A percentile compares a stretch with the other conserved stretches of the same genome.
These are phyloP conservation scores for Daubentonia madagascariensis DNA, from an alignment of 2,113 vertebrate genomes.

Conservation along the genomic window DNA sequence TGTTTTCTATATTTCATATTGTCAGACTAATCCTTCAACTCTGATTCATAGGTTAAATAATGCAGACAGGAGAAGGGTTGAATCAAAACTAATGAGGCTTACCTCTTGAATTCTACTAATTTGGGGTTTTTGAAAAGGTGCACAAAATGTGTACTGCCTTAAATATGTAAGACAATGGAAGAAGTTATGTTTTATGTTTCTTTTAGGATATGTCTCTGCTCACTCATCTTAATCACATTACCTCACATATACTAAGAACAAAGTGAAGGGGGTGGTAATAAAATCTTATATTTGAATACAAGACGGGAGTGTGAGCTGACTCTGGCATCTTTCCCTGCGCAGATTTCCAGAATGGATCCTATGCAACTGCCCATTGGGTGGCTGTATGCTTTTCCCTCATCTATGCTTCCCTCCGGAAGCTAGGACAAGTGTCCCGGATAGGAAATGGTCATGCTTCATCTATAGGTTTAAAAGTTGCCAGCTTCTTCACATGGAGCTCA, in stretches of 20 bases:
- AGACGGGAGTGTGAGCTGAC: background rate
- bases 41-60: constrained; percentile 66
- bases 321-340: background rate
- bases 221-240: background rate
- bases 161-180: constrained; percentile 20
- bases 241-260: background rate
- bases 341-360: background rate
- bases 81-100: constrained; percentile 53
- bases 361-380: background rate
- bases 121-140: constrained; percentile 1
- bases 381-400: background rate
- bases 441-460: background rate
- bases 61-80: constrained; percentile 41
- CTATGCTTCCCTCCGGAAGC: background rate
- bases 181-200: background rate
- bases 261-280: background rate
- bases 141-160: background rate
- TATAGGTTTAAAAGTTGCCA: background rate
- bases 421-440: background rate
- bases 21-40: constrained; percentile 64
- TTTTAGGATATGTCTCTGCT: background rate
- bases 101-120: constrained; percentile 29
- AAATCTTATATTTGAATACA: background rate
- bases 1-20: constrained; percentile 64
- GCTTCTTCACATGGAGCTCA: background rate